Evolutionary conservation across 2,888 invertebrate species (phyloP), one percentile per base, ranked within the genome.

Genomic region (Craniophora ligustri): DNA sequence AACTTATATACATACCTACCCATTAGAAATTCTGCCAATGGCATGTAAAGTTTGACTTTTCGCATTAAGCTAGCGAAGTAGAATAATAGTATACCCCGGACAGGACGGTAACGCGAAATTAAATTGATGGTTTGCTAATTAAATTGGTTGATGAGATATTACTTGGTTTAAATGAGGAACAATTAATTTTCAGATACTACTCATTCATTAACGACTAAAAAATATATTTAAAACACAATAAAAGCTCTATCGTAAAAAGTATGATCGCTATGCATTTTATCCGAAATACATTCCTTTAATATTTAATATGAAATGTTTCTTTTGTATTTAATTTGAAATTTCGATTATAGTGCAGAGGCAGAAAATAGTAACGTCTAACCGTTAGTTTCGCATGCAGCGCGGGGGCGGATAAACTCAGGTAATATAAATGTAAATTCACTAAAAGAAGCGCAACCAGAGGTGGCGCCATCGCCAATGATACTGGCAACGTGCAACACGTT

Each of bases 381-480:
- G 64, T 71, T 71, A 76, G 74, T 79, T 81, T 76, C 75, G 70
- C 50, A 63, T 81, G 78, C 82, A 78, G 61, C 75, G 58, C 70
- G 71, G 69, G 66, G 59, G 65, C 72, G 60, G 51, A 75, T 78
- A 82, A 79, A 82, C 76, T 80, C 76, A 66, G 78, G 80, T 86
- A 85, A 86, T 86, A 87, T 87, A 87, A 84, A 87, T 87, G 86
- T 86, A 83, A 87, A 86, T 87, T 76, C 62, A 67, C 64, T 71
- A 77, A 77, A 83, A 82, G 82, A 85, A 82, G 78, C 72, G 75
- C 73, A 76, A 53, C 49, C 44, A 53, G 58, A 59, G 39, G n/a
- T n/a, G n/a, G 59, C 67, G 59, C 51, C 57, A 59, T 62, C 44
- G 54, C 56, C 61, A 58, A 57, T 59, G 59, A 49, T 56, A 58